Base-by-base conservation (phyloP, 2,797 vertebrate species). In the Australoheros facetus region DNA sequence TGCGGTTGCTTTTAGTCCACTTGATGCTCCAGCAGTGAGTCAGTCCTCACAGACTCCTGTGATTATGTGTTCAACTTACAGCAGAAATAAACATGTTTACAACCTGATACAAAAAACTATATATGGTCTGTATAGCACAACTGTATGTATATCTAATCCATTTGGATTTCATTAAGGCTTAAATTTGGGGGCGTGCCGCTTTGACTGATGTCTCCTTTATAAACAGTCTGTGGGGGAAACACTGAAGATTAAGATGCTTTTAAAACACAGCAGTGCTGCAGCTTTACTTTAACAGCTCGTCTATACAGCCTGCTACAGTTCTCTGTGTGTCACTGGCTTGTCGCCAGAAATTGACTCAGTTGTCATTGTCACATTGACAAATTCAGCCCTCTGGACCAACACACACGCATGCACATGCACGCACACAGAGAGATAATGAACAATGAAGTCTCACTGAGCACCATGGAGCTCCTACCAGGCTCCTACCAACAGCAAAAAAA, bases 351-450 rank as follows among this genome's bases (percentile, higher is more conserved):
- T 37, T 37, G 19, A 42, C 8, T 56, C 3, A 2, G 34, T 1
- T 3, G 64, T 79, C 84, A 70, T 26, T 81, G 80, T 88, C 64
- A 66, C 78, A 73, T 69, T 81, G 86, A 85, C 86, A 79, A 23
- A 79, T 83, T 77, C 71, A 80, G 39, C 23, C 42, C 26, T 48
- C n/a, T 37, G 30, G 30, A 28, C 26, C 66, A 23, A 71, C 23
- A 56, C 26, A 26, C 26, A 26, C 26, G 26, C 26, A 26, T 9
- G 10, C n/a, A 23, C n/a, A 21, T 13, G 4, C 42, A 45, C 59
- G 39, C 14, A 57, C 69, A 72, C 69, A 19, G 17, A 13, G 34
- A 64, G 53, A 72, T 30, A 42, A 70, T 55, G 53, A 51, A 75
- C 32, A 54, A 53, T 81, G 28, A 64, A 37, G 55, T n/a, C 28